Evolutionary conservation across 2,113 vertebrate species (phyloP), one percentile per base, ranked within the genome.

Genomic region (Catharus fuscescens): DNA sequence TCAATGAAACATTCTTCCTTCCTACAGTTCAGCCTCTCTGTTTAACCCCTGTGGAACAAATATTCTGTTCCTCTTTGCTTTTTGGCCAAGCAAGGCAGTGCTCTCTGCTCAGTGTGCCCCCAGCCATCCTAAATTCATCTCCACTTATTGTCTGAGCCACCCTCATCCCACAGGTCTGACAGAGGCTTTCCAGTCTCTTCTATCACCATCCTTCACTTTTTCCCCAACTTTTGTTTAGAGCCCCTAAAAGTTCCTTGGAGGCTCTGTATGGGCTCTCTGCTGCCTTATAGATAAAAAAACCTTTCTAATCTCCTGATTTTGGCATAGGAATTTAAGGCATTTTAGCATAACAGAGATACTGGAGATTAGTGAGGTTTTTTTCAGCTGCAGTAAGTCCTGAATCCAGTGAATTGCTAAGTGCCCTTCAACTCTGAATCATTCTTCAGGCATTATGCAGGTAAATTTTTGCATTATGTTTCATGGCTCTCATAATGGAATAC

Each of bases 81-180:
- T 80, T 48, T 8, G 60, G 42, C 60, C 28, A 73, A 74, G 44
- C 57, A 53, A 61, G 47, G 70, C 69, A 77, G 12, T 40, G 47
- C 19, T 53, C 4, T 32, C 26, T 13, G 4, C 45, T 53, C 60
- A 36, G 45, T 19, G 40, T 50, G 38, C 10, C 50, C n/a, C 53
- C 76, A 66, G 28, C 23, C 59, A 47, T 52, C 19, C 53, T 8
- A 1, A 14, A 10, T 31, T 60, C 60, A 34, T 13, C 28, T 54
- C 0, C 10, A 0, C 7, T 5, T 17, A 2, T 9, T 64, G 12
- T 34, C 28, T 1, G 6, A 34, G 45, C 56, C 45, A 44, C 44
- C 18, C 45, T 74, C 45, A 32, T 26, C n/a, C 69, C 64, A 38
- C 36, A 61, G 45, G 4, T 36, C 50, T 85, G 45, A 48, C 42